Evolutionary conservation across 2,888 invertebrate species (phyloP).

Genomic region (Diarsia dahlii): DNA sequence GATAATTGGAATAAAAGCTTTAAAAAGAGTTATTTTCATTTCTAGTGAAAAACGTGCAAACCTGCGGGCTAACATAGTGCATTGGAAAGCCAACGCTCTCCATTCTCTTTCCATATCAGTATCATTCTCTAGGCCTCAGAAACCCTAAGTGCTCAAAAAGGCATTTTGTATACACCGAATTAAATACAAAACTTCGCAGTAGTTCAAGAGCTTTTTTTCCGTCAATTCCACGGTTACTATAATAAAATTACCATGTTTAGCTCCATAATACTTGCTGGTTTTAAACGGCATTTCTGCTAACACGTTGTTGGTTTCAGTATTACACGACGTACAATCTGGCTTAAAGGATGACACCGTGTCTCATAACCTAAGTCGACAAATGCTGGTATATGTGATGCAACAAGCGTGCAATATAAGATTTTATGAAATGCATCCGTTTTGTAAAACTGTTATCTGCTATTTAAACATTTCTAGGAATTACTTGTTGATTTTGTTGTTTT

Average conservation of each 20-base stretch:
- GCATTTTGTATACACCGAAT: not conserved
- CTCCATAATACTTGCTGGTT: not conserved
- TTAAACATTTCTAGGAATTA: not conserved
- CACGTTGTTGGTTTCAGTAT: conserved; percentile 13
- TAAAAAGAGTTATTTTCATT: not conserved
- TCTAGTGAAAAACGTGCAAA: not conserved
- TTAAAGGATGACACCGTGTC: conserved; percentile 49
- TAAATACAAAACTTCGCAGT: too few species aligned
- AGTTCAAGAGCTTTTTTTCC: not conserved
- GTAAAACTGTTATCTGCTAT: conserved; percentile 10
- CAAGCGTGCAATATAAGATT: conserved; percentile 30
- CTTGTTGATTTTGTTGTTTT: not conserved
- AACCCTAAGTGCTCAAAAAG: not conserved
- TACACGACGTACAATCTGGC: conserved; percentile 39
- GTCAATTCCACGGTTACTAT: not conserved
- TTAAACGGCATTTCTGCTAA: conserved; percentile 3
- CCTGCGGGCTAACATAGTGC: not conserved
- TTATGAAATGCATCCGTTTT: conserved; percentile 26
- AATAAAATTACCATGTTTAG: not conserved
- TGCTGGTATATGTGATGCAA: conserved; percentile 42
- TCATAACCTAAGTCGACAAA: conserved; percentile 42
- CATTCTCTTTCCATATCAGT: not conserved
- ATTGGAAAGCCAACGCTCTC: not conserved
- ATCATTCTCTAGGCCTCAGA: not conserved
- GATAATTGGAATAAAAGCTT: not conserved